These are phyloP conservation scores for Azemiops feae DNA, from an alignment of 2,113 vertebrate genomes.

Conservation along the genomic window DNA sequence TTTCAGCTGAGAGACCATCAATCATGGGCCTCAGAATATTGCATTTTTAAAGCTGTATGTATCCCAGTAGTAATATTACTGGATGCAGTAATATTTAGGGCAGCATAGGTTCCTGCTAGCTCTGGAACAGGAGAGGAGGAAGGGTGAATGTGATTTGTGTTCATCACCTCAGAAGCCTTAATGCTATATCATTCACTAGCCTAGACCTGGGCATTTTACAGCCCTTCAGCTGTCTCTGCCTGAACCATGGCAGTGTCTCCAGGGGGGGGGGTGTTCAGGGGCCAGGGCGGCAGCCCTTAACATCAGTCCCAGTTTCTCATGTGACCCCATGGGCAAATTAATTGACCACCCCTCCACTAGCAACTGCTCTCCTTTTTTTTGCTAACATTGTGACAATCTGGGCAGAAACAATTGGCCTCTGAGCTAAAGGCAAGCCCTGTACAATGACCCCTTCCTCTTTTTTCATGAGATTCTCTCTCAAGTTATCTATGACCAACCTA, in stretches of 20 bases:
- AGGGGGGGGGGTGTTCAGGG: too few relatives aligned
- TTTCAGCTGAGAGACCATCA: background rate
- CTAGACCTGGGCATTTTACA: background rate
- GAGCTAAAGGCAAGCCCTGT: background rate
- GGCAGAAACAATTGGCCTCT: background rate
- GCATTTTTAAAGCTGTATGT: background rate
- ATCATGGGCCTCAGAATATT: background rate
- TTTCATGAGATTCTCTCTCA: background rate
- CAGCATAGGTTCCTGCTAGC: background rate
- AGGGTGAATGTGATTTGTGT: background rate
- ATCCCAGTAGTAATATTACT: background rate
- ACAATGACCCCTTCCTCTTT: background rate
- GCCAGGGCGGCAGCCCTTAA: background rate
- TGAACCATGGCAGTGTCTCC: background rate
- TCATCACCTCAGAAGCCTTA: background rate
- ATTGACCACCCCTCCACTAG: background rate
- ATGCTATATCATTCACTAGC: background rate
- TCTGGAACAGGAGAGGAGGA: background rate
- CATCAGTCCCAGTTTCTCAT: background rate
- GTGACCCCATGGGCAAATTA: background rate
- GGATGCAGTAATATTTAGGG: background rate
- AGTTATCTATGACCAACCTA: background rate
- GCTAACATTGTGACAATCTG: background rate
- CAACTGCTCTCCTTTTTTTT: background rate
- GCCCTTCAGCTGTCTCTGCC: background rate